Base-by-base conservation (phyloP, 2,113 vertebrate genomes). In the Atrichornis clamosus region DNA sequence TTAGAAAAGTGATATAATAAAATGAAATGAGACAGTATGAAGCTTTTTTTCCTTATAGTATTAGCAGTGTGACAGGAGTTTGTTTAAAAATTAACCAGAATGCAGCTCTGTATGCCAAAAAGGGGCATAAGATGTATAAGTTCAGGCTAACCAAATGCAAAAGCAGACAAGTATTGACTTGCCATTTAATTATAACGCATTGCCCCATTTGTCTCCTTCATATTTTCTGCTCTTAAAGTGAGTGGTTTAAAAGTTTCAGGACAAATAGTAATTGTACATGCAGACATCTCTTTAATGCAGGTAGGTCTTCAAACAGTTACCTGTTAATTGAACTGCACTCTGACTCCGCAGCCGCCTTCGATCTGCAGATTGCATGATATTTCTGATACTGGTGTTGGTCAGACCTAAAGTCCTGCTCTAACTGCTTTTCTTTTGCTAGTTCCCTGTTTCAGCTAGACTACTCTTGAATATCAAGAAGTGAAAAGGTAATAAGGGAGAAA, bases 31-130 rank as follows among this genome's bases (percentile, higher is more conserved):
- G 47, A 35, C 35, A 60, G 27, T 14, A 9, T 52, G 52, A 83
- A 80, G 30, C 22, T 44, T 53, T 74, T 30, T 91, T 87, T 53
- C 28, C 32, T 52, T 81, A 41, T 6, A 58, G 15, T 55, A 60
- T 84, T 88, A 81, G 49, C 64, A 35, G 32, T 64, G 44, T 79
- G 56, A 60, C 37, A 84, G 65, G 56, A 78, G 41, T 80, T 84
- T 75, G 32, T 92, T 95, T 90, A 86, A 86, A 96, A 87, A 72
- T 90, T 89, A 86, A 87, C 52, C 58, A 50, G 65, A 93, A 65
- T 64, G 23, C 7, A 39, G 44, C 39, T 90, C 24, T 46, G 28
- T 75, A 4, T 76, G n/a, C 87, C n/a, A 68, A 9, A 80, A 87
- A 80, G 13, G n/a, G 22, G 27, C 86, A 23, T 20, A 75, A 87